phyloP scores from a whole-genome alignment of 2,888 invertebrate genomes.

The Tuberolachnus salignus region DNA sequence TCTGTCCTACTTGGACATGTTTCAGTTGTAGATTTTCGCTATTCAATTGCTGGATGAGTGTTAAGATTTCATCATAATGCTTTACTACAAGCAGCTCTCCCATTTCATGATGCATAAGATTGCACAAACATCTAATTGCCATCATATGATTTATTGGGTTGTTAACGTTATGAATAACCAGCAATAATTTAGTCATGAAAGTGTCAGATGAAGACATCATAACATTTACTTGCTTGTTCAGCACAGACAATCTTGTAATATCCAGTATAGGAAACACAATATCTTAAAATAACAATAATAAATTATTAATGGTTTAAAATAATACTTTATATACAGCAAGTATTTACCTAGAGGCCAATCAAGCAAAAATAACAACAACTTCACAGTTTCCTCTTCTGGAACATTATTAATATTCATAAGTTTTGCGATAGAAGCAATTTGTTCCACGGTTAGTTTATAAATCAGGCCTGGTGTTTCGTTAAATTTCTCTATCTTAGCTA shows the following conservation, averaged over 20 bases:
- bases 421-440: constrained; percentile 71
- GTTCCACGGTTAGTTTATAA: constrained; percentile 66
- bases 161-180: constrained; percentile 61
- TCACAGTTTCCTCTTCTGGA: constrained; percentile 40
- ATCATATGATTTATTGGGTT: constrained; percentile 76
- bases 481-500: constrained; percentile 68
- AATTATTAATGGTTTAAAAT: not conserved
- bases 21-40: constrained; percentile 64
- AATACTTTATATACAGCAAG: not conserved
- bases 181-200: constrained; percentile 59
- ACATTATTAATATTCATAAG: constrained; percentile 65
- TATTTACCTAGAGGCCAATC: constrained; percentile 75
- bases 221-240: constrained; percentile 71
- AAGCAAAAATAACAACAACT: constrained; percentile 69
- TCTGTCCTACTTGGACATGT: constrained; percentile 69
- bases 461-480: constrained; percentile 69
- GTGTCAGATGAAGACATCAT: constrained; percentile 65
- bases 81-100: constrained; percentile 71
- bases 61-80: constrained; percentile 67
- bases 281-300: constrained; percentile 64
- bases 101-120: constrained; percentile 75
- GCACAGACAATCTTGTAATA: constrained; percentile 80
- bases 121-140: constrained; percentile 77
- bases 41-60: constrained; percentile 66
- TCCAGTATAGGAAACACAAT: constrained; percentile 89